Evolutionary conservation across 2,797 vertebrate genomes (phyloP).

Genomic region (Kryptopterus vitreolus): DNA sequence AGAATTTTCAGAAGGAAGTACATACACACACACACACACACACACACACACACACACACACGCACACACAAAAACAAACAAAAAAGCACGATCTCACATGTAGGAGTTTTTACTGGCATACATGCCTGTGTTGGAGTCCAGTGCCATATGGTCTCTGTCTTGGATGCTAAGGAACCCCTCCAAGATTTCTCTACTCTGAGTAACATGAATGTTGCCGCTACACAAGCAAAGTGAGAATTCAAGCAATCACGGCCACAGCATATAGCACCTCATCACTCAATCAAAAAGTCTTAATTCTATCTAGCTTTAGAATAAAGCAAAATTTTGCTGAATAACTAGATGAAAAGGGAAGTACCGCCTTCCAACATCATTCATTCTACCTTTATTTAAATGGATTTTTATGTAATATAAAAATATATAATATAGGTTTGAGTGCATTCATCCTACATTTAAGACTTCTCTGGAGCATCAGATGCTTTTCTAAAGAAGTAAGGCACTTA

Average conservation of each 20-base stretch:
- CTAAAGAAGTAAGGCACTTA: slow-evolving; percentile 29
- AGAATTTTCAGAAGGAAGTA: too few relatives aligned
- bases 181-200: slow-evolving; percentile 24
- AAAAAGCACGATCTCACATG: background rate
- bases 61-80: too few relatives aligned
- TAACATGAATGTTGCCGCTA: slow-evolving; percentile 37
- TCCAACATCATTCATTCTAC: background rate
- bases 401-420: too few relatives aligned
- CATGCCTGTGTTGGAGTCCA: slow-evolving; percentile 23
- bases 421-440: slow-evolving; percentile 6
- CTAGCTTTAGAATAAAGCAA: background rate
- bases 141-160: slow-evolving; percentile 49
- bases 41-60: too few relatives aligned
- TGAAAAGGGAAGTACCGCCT: background rate
- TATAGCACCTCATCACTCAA: background rate
- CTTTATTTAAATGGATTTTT: slow-evolving; percentile 16
- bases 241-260: slow-evolving; percentile 14
- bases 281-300: background rate
- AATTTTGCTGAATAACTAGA: background rate
- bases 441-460: slow-evolving; percentile 21
- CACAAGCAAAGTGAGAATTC: slow-evolving; percentile 17
- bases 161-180: slow-evolving; percentile 29
- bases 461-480: slow-evolving; percentile 33
- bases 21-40: too few relatives aligned
- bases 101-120: slow-evolving; percentile 6